Evolutionary conservation across 2,113 vertebrate genomes (phyloP).

Genomic region (Rhinichthys klamathensis): DNA sequence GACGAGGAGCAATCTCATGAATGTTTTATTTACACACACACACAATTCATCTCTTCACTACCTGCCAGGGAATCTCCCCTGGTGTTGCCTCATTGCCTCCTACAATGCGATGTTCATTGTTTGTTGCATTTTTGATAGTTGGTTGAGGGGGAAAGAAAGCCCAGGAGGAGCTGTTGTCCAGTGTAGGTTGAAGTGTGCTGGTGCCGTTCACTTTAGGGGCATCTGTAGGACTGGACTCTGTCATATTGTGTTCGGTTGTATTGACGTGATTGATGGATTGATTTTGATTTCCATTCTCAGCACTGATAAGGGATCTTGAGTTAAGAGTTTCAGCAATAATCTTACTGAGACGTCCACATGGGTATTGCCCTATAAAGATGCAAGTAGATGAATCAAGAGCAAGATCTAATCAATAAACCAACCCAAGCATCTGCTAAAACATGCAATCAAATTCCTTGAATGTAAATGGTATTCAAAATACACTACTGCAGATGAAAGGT

Average conservation of each 20-base stretch:
- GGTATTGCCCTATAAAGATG: slow-evolving; percentile 62
- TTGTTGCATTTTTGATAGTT: slow-evolving; percentile 24
- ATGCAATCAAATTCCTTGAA: background rate
- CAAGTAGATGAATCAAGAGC: background rate
- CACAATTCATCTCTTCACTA: slow-evolving; percentile 59
- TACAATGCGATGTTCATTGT: slow-evolving; percentile 73
- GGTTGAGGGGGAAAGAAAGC: slow-evolving; percentile 59
- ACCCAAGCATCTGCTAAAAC: background rate
- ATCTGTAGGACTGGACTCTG: slow-evolving; percentile 14
- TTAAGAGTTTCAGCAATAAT: background rate
- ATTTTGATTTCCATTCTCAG: slow-evolving; percentile 4
- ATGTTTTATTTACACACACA: background rate
- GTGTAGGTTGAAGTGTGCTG: background rate
- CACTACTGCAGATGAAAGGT: background rate
- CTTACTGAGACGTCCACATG: slow-evolving; percentile 66
- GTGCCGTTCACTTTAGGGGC: background rate
- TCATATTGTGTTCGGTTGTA: slow-evolving; percentile 7
- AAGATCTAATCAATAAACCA: background rate
- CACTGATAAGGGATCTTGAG: background rate
- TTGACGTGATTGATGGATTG: background rate
- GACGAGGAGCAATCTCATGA: background rate
- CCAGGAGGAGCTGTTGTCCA: background rate
- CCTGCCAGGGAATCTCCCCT: slow-evolving; percentile 97
- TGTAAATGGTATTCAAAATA: background rate
- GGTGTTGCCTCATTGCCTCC: slow-evolving; percentile 80